Evolutionary conservation across 2,888 invertebrate genomes (phyloP).

Genomic region (Harpalus rubripes): DNA sequence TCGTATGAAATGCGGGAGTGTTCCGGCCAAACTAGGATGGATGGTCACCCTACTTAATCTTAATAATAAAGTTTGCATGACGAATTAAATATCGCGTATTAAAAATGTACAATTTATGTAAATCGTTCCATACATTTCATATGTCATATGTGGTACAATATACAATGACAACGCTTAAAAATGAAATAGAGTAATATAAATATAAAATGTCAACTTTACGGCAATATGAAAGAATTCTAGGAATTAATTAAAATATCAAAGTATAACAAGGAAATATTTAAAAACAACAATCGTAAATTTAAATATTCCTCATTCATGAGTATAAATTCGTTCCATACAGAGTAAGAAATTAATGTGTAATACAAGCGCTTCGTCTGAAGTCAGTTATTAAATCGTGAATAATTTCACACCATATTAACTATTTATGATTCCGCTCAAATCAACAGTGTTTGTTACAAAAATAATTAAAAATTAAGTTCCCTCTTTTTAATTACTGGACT

Average conservation of each 20-base stretch:
- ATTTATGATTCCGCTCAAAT: conserved; percentile 41
- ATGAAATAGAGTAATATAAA: neutral
- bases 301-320: conserved; percentile 1
- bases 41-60: too few species aligned
- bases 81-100: too few species aligned
- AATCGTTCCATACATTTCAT: too few species aligned
- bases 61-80: too few species aligned
- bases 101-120: too few species aligned
- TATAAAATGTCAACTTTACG: neutral
- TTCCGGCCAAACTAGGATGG: too few species aligned
- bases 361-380: conserved; percentile 13
- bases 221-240: neutral
- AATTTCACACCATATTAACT: conserved; percentile 53
- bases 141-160: too few species aligned
- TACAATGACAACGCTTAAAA: neutral
- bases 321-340: neutral
- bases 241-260: conserved; percentile 28
- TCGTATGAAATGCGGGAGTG: too few species aligned
- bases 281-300: neutral
- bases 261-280: neutral
- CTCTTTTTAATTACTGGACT: conserved; percentile 54
- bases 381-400: conserved; percentile 39
- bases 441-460: conserved; percentile 56
- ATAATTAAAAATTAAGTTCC: conserved; percentile 55
- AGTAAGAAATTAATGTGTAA: conserved; percentile 24